Evolutionary conservation across 1,140 invertebrate genomes (phyloP).

Genomic region (honey bee (Apis mellifera)): DNA sequence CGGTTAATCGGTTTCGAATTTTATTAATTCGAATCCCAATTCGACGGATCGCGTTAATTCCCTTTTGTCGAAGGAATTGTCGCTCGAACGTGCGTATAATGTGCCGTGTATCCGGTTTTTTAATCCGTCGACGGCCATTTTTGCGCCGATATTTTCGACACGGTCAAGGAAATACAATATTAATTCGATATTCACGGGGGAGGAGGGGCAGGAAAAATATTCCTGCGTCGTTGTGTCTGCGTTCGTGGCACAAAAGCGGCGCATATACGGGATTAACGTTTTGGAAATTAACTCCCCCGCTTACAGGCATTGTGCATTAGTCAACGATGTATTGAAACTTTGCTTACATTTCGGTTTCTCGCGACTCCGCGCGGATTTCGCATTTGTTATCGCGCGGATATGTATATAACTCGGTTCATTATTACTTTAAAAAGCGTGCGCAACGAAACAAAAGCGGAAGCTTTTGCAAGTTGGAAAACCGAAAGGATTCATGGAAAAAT

Average conservation of each 20-base stretch:
- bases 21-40: not conserved
- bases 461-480: too few relatives aligned
- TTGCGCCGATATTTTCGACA: not conserved
- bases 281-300: conserved; percentile 5
- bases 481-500: too few relatives aligned
- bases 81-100: not conserved
- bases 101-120: not conserved
- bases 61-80: not conserved
- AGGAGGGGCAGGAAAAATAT: not conserved
- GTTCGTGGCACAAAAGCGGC: not conserved
- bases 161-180: not conserved
- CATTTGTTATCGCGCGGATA: not conserved
- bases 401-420: too few relatives aligned
- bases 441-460: too few relatives aligned
- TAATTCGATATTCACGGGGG: not conserved
- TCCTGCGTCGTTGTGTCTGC: too few relatives aligned
- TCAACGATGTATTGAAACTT: not conserved
- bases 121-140: not conserved
- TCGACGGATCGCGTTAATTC: not conserved
- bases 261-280: not conserved
- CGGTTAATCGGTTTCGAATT: conserved; percentile 6
- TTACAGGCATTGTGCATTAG: conserved; percentile 19
- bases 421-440: too few relatives aligned
- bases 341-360: not conserved
- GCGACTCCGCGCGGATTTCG: not conserved